Evolutionary conservation across 53 echinoderm and acorn worm genomes (phyloP), one percentile per base, ranked within the genome.

Genomic region (Luidia sarsii): DNA sequence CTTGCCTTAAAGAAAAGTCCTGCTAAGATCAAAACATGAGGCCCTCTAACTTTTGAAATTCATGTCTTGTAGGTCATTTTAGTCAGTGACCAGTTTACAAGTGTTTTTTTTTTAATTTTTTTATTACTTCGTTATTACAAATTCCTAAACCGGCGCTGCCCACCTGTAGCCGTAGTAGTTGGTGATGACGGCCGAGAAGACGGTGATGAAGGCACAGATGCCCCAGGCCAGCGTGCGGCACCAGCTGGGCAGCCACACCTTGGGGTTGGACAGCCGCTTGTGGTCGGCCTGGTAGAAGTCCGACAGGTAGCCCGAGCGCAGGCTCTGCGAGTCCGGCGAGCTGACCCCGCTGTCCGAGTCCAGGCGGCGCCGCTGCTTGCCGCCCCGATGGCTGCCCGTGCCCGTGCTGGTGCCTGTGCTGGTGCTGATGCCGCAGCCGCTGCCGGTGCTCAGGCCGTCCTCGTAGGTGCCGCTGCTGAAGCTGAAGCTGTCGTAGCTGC

Each of bases 191-290:
- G 97, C 86, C 2, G 97, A 96, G 16, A 80, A 79, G 6, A 74
- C 30, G 1, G 86, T 84, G 36, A 96, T 87, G 39, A 72, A 46
- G 64, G 88, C 56, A 22, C 86, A 87, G 19, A 90, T 52, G 10
- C 56, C 74, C 88, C 91, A 96, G 30, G 97, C 97, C 8, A 96
- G 63, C 84, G 67, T 93, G 49, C 80, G 57, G 54, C 88, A 96
- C 80, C 72, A 79, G 34, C 75, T 86, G 23, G 97, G 97, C 61
- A 96, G 64, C 88, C 87, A 88, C 15, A 87, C 74, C 91, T 96
- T 96, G 46, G 95, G 95, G 27, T 72, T 91, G 13, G 71, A 74
- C 25, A 96, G 68, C n/a, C 88, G 88, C 87, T 96, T 96, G 71
- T 96, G 97, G 31, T 81, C 48, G 15, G 83, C 55, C 2, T 79